Conservation (phyloP, 1,140 invertebrate genomes). For the Drosophila sp. region DNA sequence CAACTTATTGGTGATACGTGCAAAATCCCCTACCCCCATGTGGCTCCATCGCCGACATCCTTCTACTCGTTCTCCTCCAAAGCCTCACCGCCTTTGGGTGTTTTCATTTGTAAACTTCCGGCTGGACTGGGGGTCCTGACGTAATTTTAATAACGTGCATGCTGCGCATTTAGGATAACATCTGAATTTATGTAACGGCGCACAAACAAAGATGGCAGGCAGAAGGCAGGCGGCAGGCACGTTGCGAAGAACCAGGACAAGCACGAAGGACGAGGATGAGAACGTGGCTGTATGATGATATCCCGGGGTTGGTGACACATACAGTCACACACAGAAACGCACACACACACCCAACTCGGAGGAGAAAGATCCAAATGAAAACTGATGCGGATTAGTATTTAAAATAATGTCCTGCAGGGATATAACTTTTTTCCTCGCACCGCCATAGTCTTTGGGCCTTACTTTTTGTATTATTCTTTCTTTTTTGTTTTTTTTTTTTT, state of each 20-base stretch:
- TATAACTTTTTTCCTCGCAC: slow-evolving; percentile 71
- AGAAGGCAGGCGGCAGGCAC: slow-evolving; percentile 29
- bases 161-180: slow-evolving; percentile 81
- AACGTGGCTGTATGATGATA: slow-evolving; percentile 39
- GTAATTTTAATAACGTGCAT: slow-evolving; percentile 81
- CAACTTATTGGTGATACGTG: slow-evolving; percentile 40
- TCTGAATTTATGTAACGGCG: slow-evolving; percentile 81
- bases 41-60: background rate
- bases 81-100: slow-evolving; percentile 4
- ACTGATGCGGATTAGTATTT: slow-evolving; percentile 83
- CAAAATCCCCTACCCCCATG: background rate
- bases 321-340: background rate
- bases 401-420: slow-evolving; percentile 83
- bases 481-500: slow-evolving; percentile 32
- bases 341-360: slow-evolving; percentile 2
- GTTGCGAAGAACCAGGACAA: slow-evolving; percentile 45
- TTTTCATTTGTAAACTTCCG: slow-evolving; percentile 53
- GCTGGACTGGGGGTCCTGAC: slow-evolving; percentile 36
- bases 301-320: slow-evolving; percentile 56
- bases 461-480: no score
- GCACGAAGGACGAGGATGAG: background rate
- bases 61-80: slow-evolving; percentile 23
- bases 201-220: slow-evolving; percentile 76
- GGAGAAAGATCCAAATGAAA: slow-evolving; percentile 76
- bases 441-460: slow-evolving; percentile 50